Evolutionary conservation across 2,113 vertebrate genomes (phyloP), one percentile per base, ranked within the genome.

Genomic region (Charadrius vociferus): DNA sequence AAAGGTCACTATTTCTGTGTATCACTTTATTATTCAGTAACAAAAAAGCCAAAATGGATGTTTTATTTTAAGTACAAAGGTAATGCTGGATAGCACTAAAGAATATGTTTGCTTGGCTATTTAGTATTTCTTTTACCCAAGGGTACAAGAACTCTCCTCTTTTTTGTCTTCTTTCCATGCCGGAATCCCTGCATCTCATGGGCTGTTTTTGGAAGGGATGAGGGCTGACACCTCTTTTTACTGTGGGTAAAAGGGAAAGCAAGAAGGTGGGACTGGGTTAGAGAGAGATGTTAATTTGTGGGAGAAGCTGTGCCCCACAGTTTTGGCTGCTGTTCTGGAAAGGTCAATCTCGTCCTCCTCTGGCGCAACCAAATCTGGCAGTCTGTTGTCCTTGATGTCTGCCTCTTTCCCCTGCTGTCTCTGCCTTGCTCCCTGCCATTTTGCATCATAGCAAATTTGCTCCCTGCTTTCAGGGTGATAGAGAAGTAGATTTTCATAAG

Each of bases 21-120:
- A 39, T 55, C 14, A 30, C 18, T 82, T 75, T 32, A 18, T 23
- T 88, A 49, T 13, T 81, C 9, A 20, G 9, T 41, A 73, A 32
- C 11, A 85, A 78, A 93, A 74, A 14, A 4, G 0, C 3, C 0
- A 2, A 81, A 80, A 6, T 1, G 1, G 13, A 84, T 47, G 13
- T 29, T 89, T 91, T 56, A 43, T 43, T 90, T 73, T 80, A 72
- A 73, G 88, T 43, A 5, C 6, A 59, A n/a, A 32, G 5, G 24
- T 39, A 78, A 32, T 26, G 6, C 19, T 45, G 7, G 17, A 6
- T n/a, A 63, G 8, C 30, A 16, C 34, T 71, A 29, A 66, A 47
- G 14, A 36, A 36, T 37, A 14, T 6, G 8, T 22, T 63, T 58
- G 14, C 9, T 53, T 45, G 29, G 11, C 4, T 80, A 14, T 39